A percentile compares a stretch with the other conserved stretches of the same genome.
phyloP scores from a whole-genome alignment of 2,113 vertebrate genomes.

The Dendropsophus ebraccatus region DNA sequence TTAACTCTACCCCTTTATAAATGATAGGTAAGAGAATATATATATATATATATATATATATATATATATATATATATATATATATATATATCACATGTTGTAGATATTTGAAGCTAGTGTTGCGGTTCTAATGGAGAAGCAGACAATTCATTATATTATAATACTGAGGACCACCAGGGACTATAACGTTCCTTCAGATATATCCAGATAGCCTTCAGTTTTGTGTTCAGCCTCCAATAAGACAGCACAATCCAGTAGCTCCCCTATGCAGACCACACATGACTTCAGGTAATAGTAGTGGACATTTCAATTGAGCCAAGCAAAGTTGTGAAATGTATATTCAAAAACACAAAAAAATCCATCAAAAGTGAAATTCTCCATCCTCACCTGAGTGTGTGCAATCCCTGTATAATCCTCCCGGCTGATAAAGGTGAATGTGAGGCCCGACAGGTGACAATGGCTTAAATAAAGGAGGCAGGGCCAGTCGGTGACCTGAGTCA shows the following conservation, averaged over 20 bases:
- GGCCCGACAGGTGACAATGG: not conserved
- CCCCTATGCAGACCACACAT: not conserved
- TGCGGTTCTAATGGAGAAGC: not conserved
- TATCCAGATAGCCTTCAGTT: not conserved
- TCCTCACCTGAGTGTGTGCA: slow-evolving; percentile 18
- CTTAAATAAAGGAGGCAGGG: slow-evolving; percentile 30
- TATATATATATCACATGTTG: too few species aligned
- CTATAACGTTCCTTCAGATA: not conserved
- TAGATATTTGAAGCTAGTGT: too few species aligned
- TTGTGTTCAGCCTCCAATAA: not conserved
- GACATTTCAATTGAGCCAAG: not conserved
- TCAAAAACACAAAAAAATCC: not conserved
- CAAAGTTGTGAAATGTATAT: not conserved
- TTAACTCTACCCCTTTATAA: not conserved
- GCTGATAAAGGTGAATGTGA: not conserved
- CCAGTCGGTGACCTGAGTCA: slow-evolving; percentile 1
- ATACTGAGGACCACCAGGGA: not conserved
- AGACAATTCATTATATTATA: not conserved
- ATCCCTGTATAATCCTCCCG: not conserved
- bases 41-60: too few species aligned
- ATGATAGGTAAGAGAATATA: too few species aligned
- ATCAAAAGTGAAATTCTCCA: not conserved
- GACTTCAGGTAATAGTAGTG: not conserved
- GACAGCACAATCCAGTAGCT: not conserved
- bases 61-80: too few species aligned